Evolutionary conservation across 2,888 invertebrate species (phyloP).

Genomic region (Protodeltote pygarga): DNA sequence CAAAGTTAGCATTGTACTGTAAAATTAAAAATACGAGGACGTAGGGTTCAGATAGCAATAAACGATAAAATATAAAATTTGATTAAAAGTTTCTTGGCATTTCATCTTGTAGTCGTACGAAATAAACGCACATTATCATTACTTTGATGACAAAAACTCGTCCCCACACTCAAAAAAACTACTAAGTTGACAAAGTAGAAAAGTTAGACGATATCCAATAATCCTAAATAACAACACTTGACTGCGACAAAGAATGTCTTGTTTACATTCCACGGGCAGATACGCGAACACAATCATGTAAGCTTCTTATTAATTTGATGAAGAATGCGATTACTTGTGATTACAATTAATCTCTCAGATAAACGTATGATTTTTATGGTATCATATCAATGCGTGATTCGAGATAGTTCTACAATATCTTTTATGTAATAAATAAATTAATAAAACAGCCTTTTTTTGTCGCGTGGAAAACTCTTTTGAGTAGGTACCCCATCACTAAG

Average conservation of each 20-base stretch:
- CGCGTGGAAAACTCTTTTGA: no score
- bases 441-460: no score
- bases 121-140: no score
- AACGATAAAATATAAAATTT: no score
- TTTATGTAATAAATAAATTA: no score
- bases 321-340: conserved; percentile 25
- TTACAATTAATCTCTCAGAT: conserved; percentile 17
- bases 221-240: background rate
- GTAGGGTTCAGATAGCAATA: no score
- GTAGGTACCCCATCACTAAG: no score
- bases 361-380: conserved; percentile 1
- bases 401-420: conserved; percentile 15
- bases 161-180: background rate
- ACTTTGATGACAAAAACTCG: no score
- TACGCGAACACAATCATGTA: conserved; percentile 23
- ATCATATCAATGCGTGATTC: conserved; percentile 2
- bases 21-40: no score
- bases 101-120: no score
- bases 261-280: conserved; percentile 46
- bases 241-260: conserved; percentile 36
- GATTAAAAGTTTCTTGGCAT: no score
- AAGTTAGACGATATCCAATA: background rate
- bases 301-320: conserved; percentile 31
- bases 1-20: no score
- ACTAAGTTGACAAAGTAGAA: background rate